Base-by-base conservation (phyloP, 2,888 invertebrate species). In the Platycheirus albimanus region DNA sequence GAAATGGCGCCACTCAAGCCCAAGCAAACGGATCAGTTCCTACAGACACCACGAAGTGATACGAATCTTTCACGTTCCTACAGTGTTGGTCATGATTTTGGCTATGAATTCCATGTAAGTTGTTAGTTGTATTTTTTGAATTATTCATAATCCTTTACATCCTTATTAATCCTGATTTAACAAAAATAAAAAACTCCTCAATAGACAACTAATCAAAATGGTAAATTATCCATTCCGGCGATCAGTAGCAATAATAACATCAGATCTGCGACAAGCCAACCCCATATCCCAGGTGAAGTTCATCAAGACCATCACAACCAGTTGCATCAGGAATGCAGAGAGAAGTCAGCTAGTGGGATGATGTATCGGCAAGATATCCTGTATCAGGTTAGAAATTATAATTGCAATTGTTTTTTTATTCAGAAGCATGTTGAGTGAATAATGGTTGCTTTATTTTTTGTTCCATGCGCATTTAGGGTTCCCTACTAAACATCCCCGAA, bases 301-400 rank as follows among this genome's bases (percentile, higher is more conserved):
- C 63, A 63, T n/a, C 70, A 28, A 4, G 24, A 71, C 41, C 30
- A 70, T 10, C 84, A 85, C n/a, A n/a, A n/a, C n/a, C n/a, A n/a
- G n/a, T n/a, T n/a, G 51, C 83, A 88, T 15, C 86, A 86, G 52
- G 88, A 87, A 2, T 70, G 85, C 11, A 87, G 88, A 51, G 90
- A 89, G 30, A 87, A 86, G 41, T 93, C 92, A 36, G 94, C 94
- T 33, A 95, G 95, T 85, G 95, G 96, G 1, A 95, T 97, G 13
- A 94, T 98, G 93, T 93, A 95, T 87, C 93, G 96, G 64, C 96
- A 96, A 66, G 98, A 99, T 89, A 95, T 97, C 7, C 94, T 98
- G 87, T 98, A 98, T 89, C 95, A 96, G 88, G 97, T 97, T 85
- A 96, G 67, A 67, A 3, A 4, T 24, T 13, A 11, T 28, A 1